Base-by-base conservation (phyloP, 2,797 vertebrate genomes). In the Lagocephalus sceleratus region DNA sequence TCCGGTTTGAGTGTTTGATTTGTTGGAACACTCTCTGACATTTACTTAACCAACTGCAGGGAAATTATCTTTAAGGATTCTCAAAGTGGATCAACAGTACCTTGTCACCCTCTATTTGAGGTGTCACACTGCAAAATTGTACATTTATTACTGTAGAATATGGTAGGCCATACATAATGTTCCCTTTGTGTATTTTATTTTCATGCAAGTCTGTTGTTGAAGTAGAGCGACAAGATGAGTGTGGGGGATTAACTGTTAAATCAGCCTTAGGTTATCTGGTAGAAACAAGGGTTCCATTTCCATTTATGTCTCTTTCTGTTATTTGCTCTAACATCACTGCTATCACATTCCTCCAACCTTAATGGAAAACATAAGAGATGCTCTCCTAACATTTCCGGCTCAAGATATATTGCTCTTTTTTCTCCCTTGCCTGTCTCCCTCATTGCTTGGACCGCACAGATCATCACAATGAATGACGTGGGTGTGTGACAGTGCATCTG, bases 291-390 rank as follows among this genome's bases (percentile, higher is more conserved):
- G n/a, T 63, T 72, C 54, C 68, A 60, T 76, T 79, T 80, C 73
- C 70, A 83, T 84, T 78, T 75, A 71, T 76, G 83, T 60, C 69
- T 72, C 63, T 68, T 75, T 79, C 54, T 75, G 54, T 72, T 85
- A 83, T 82, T 77, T 79, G 68, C 38, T 79, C 66, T 58, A 73
- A 68, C 74, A 85, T 82, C 66, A 43, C 51, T 64, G 52, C 65
- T 75, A 74, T 82, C 77, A 62, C 63, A 75, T 85, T 75, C 74
- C 72, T 3, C 64, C 75, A 82, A 70, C 78, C 78, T 78, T 83
- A 85, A 85, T 85, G 79, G 84, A 77, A 78, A 83, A 76, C 77
- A 84, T 57, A 73, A 78, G 64, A 82, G 72, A 79, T 81, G 66
- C 58, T 73, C 71, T 78, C 82, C 79, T 85, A 69, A 74, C 73